Evolutionary conservation across 2,113 vertebrate genomes (phyloP).

Genomic region (Miniopterus natalensis): DNA sequence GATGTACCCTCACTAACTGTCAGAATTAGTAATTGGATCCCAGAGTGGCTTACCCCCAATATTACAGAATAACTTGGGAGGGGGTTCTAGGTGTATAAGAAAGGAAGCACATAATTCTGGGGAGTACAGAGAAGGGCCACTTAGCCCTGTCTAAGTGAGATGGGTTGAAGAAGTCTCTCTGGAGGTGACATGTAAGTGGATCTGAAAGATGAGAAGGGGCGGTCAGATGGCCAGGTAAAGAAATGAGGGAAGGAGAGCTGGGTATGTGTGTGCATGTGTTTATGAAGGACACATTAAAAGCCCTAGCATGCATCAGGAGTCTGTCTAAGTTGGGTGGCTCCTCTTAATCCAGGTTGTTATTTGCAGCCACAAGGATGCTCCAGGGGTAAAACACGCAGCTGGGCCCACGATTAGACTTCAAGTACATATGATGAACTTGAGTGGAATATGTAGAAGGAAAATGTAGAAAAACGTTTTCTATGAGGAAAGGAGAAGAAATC

Average conservation of each 20-base stretch:
- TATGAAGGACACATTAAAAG: background rate
- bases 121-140: too few relatives aligned
- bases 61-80: background rate
- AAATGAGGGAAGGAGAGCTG: background rate
- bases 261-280: background rate
- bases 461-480: background rate
- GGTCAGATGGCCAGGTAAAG: background rate
- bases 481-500: background rate
- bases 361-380: background rate
- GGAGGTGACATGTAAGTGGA: background rate
- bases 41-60: background rate
- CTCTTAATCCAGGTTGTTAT: background rate
- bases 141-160: background rate
- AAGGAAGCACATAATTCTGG: background rate
- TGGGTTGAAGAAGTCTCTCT: background rate
- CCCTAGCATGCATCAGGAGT: too few relatives aligned
- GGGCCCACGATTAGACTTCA: background rate
- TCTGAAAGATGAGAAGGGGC: background rate
- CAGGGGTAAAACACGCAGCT: background rate
- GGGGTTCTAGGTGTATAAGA: background rate
- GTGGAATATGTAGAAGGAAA: background rate
- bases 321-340: background rate
- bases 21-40: background rate
- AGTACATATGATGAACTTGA: background rate
- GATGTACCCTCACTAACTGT: too few relatives aligned